A percentile compares a stretch with the other conserved stretches of the same genome.
Evolutionary conservation across 2,888 invertebrate species (phyloP).

Genomic region (Mythimna loreyi): DNA sequence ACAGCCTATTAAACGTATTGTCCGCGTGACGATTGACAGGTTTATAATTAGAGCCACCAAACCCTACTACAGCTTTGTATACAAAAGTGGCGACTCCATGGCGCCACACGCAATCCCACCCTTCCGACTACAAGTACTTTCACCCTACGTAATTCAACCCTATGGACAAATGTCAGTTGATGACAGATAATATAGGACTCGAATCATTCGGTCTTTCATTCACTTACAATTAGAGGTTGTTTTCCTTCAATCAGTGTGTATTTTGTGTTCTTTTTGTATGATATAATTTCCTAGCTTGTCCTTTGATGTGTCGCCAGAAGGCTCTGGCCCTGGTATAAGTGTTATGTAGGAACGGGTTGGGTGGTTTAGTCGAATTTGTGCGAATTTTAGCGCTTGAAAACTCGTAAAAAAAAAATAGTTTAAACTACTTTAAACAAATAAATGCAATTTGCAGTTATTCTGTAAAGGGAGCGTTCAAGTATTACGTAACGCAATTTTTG

Average conservation of each 20-base stretch:
- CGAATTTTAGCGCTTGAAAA: no score
- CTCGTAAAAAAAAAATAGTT: no score
- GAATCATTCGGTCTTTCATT: constrained; percentile 64
- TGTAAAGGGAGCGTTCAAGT: no score
- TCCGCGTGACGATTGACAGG: constrained; percentile 55
- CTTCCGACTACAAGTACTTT: constrained; percentile 63
- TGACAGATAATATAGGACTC: constrained; percentile 63
- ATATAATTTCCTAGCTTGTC: not conserved
- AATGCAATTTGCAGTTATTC: no score
- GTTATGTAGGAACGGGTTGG: no score
- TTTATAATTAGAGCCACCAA: constrained; percentile 65
- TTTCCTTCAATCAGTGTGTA: constrained; percentile 2
- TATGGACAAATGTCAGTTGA: constrained; percentile 62
- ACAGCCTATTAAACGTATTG: constrained; percentile 49
- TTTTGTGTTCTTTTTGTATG: not conserved
- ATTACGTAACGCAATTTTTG: no score
- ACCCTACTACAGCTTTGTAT: constrained; percentile 60
- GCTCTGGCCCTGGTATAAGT: no score
- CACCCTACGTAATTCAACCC: constrained; percentile 66
- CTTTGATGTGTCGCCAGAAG: constrained; percentile 9
- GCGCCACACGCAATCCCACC: constrained; percentile 78
- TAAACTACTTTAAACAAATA: no score
- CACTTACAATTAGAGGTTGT: constrained; percentile 46
- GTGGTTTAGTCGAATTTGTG: no score
- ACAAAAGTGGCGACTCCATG: constrained; percentile 67